Evolutionary conservation across 1,140 invertebrate genomes (phyloP).

Genomic region (Trichoplusia ni): DNA sequence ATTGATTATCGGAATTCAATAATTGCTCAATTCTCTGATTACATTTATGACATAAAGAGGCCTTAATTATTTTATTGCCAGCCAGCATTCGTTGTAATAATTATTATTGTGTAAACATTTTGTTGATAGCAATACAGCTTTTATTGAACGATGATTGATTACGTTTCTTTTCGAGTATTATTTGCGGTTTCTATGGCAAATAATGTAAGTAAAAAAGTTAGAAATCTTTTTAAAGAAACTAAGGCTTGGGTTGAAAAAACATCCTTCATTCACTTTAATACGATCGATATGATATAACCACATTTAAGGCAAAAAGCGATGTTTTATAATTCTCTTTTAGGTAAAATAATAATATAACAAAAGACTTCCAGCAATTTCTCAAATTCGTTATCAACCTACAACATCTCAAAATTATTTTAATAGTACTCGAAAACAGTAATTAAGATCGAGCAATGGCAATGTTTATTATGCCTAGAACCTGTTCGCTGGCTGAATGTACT

Average conservation of each 20-base stretch:
- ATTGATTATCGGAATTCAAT: not conserved
- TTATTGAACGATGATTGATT: too few species aligned
- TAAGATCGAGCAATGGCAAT: slow-evolving; percentile 56
- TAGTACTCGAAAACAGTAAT: slow-evolving; percentile 60
- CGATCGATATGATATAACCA: too few species aligned
- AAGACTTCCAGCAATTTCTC: not conserved
- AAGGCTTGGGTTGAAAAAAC: too few species aligned
- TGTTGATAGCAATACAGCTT: not conserved
- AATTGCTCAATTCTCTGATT: slow-evolving; percentile 14
- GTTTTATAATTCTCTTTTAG: too few species aligned
- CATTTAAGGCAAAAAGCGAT: too few species aligned
- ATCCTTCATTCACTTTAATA: too few species aligned
- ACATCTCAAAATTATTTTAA: slow-evolving; percentile 35
- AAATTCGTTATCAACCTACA: not conserved
- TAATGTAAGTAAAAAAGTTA: too few species aligned
- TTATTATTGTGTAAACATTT: not conserved
- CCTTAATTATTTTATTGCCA: slow-evolving; percentile 9
- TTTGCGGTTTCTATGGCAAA: too few species aligned
- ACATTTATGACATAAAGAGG: slow-evolving; percentile 3
- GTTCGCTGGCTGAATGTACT: not conserved
- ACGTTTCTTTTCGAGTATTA: not conserved
- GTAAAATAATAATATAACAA: not conserved
- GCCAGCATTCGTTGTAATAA: not conserved
- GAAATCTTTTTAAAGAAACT: too few species aligned
- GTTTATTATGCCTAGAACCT: slow-evolving; percentile 50